These are phyloP conservation scores for Carcina quercana DNA, from an alignment of 2,888 invertebrate species.

Conservation along the genomic window DNA sequence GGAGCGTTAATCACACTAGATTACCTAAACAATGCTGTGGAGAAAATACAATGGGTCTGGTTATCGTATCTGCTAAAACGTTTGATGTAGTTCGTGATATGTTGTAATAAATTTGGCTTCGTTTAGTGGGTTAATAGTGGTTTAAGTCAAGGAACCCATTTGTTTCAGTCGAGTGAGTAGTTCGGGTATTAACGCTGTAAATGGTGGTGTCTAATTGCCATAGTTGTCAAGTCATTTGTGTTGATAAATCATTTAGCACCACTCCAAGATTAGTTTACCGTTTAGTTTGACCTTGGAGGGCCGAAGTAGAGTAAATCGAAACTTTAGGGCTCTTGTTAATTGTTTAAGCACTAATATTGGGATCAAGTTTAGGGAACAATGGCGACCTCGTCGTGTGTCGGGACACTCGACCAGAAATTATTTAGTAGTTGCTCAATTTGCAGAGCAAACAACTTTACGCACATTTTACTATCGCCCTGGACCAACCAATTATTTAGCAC, in stretches of 20 bases:
- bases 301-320: too few relatives aligned
- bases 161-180: constrained; percentile 6
- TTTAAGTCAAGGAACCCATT: constrained; percentile 6
- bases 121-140: constrained; percentile 6
- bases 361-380: too few relatives aligned
- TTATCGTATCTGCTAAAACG: constrained; percentile 13
- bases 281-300: too few relatives aligned
- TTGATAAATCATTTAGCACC: not conserved
- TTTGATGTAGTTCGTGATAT: constrained; percentile 6
- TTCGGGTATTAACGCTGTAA: constrained; percentile 5
- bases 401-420: too few relatives aligned
- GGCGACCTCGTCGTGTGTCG: too few relatives aligned
- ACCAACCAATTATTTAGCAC: too few relatives aligned
- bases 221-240: constrained; percentile 5
- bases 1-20: constrained; percentile 39
- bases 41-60: constrained; percentile 28
- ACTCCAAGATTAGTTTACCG: too few relatives aligned
- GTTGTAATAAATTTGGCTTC: constrained; percentile 7
- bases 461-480: too few relatives aligned
- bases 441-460: too few relatives aligned
- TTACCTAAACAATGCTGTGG: constrained; percentile 38
- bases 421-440: too few relatives aligned
- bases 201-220: constrained; percentile 3
- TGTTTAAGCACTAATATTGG: too few relatives aligned
- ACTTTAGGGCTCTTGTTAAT: too few relatives aligned